phyloP scores from a whole-genome alignment of 2,888 invertebrate species.

The Corythucha ciliata region DNA sequence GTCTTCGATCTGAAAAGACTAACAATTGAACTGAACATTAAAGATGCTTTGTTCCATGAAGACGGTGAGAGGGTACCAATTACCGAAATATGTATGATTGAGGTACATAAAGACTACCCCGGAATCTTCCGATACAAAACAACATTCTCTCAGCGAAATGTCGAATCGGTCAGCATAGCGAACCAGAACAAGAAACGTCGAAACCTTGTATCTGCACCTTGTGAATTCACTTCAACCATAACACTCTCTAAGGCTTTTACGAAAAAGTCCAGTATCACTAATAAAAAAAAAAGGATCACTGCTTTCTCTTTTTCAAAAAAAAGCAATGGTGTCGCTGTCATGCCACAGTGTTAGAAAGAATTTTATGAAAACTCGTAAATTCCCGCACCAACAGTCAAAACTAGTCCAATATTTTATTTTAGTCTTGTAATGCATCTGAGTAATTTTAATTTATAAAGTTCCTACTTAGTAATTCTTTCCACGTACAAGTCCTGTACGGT shows the following conservation, averaged over 20 bases:
- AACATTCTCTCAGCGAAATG: slow-evolving; percentile 5
- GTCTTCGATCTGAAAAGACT: background rate
- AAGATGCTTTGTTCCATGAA: slow-evolving; percentile 1
- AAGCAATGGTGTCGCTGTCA: slow-evolving; percentile 7
- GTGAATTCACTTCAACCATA: background rate
- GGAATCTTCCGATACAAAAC: slow-evolving; percentile 4
- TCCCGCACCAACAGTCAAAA: too few species aligned
- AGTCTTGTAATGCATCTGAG: too few species aligned
- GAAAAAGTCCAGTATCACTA: slow-evolving; percentile 2
- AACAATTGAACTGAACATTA: background rate
- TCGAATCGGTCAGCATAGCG: slow-evolving; percentile 3
- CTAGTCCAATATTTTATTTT: too few species aligned
- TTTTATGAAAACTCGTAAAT: slow-evolving; percentile 9
- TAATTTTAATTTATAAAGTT: too few species aligned
- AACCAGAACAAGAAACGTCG: background rate
- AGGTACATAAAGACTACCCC: slow-evolving; percentile 8
- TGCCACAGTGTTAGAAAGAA: slow-evolving; percentile 8
- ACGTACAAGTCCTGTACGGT: too few species aligned
- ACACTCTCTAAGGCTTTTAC: slow-evolving; percentile 1
- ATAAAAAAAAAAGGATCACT: slow-evolving; percentile 7
- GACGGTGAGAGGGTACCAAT: slow-evolving; percentile 13
- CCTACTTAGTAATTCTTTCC: too few species aligned
- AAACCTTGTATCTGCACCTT: background rate
- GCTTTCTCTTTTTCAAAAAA: slow-evolving; percentile 9
- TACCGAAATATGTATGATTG: slow-evolving; percentile 6